Evolutionary conservation across 1,140 invertebrate species (phyloP), one percentile per base, ranked within the genome.

Genomic region (Halesus radiatus): DNA sequence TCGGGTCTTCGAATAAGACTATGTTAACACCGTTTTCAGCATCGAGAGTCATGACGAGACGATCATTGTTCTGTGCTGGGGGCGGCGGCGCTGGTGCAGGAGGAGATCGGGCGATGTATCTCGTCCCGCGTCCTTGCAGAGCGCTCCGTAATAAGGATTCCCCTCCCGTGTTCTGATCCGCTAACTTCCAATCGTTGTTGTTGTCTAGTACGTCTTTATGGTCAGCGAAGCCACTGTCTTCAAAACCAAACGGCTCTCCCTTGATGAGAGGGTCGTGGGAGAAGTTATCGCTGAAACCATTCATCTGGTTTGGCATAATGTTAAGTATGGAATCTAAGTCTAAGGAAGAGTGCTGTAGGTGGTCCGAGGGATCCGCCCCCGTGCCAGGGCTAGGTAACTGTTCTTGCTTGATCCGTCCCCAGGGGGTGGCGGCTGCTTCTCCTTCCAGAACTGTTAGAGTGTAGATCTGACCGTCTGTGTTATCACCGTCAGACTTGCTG

Each of bases 91-190:
- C 76, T 77, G 86, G 82, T 83, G 86, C 86, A 82, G 89, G 89
- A 83, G 84, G 89, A 32, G 29, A 86, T 84, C 84, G 86, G 84
- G 85, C 89, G 87, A 87, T 92, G 88, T 93, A 93, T 86, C 88
- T 89, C 83, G 89, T 92, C 73, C 86, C 90, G 90, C 90, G 93
- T 85, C 95, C 95, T 85, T 96, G 95, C 23, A 96, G 90, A 10
- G 95, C 95, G 85, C 93, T 96, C 81, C 95, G 88, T 79, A 96
- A 86, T 70, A 96, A 87, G 26, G 95, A 96, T 84, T 96, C 94
- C n/a, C 90, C 90, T 54, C 92, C 88, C 20, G 88, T 89, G 85
- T 94, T 94, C 85, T 94, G 91, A 85, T 94, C 92, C 1, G 92
- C 92, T 73, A 94, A 88, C 84, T 95, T 95, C 94, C 94, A 95